These are phyloP conservation scores for Colaptes auratus DNA, from an alignment of 2,113 vertebrate species.

Conservation along the genomic window DNA sequence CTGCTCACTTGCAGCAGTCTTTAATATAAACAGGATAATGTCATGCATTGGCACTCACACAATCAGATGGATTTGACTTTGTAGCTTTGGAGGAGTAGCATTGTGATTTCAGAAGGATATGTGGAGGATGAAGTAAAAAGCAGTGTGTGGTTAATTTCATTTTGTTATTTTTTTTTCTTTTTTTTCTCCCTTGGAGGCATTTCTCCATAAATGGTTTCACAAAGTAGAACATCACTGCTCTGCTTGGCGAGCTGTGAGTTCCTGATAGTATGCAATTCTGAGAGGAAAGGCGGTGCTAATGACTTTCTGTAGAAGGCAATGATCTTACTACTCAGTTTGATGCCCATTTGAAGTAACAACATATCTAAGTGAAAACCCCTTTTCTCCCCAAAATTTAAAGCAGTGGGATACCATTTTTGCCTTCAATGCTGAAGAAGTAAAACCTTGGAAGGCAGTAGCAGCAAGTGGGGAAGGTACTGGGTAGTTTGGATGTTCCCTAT, in stretches of 20 bases:
- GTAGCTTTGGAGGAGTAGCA: not conserved
- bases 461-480: not conserved
- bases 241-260: not conserved
- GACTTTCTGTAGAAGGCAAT: not conserved
- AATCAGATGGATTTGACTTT: constrained; percentile 25
- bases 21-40: constrained; percentile 9
- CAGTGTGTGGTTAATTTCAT: not conserved
- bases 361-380: not conserved
- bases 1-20: constrained; percentile 46
- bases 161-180: too few species aligned
- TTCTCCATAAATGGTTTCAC: not conserved
- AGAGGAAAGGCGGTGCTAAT: not conserved
- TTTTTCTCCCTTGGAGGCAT: not conserved
- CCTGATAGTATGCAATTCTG: not conserved
- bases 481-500: not conserved
- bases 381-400: not conserved
- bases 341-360: not conserved
- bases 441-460: not conserved
- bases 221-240: not conserved
- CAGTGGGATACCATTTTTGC: not conserved
- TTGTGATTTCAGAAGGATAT: not conserved
- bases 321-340: not conserved
- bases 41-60: not conserved
- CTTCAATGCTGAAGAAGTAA: not conserved
- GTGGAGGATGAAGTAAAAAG: constrained; percentile 6